Conservation (phyloP, 2,797 vertebrate genomes). For the Channallabes apus region DNA sequence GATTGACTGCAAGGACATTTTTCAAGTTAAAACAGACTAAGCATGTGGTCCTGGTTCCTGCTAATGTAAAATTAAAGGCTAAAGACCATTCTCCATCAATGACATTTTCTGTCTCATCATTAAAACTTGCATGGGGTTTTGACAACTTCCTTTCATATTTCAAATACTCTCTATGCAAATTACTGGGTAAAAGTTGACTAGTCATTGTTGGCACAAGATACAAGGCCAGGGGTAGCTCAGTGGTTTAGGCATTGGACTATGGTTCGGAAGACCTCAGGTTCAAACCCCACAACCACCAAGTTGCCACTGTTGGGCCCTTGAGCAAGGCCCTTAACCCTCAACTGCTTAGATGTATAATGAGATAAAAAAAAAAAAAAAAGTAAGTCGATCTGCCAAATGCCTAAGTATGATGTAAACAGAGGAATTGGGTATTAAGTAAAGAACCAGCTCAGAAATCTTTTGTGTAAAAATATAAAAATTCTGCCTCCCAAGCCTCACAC, state of each 20-base stretch:
- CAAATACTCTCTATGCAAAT: not conserved
- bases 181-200: not conserved
- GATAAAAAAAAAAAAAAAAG: too few species aligned
- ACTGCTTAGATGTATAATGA: too few species aligned
- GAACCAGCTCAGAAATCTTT: not conserved
- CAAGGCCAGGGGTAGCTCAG: too few species aligned
- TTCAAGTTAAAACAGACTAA: not conserved
- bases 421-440: not conserved
- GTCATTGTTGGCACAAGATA: not conserved
- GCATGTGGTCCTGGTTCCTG: not conserved
- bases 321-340: too few species aligned
- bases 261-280: too few species aligned
- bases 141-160: not conserved
- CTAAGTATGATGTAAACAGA: not conserved
- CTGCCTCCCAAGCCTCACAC: not conserved
- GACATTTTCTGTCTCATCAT: not conserved
- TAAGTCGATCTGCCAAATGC: too few species aligned
- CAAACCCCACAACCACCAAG: too few species aligned
- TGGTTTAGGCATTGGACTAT: too few species aligned
- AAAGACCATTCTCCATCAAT: not conserved
- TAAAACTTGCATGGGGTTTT: not conserved
- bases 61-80: not conserved
- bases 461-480: not conserved
- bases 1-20: not conserved
- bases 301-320: too few species aligned